Evolutionary conservation across 2,797 vertebrate genomes (phyloP).

Genomic region (Cryptoblepharus egeriae): DNA sequence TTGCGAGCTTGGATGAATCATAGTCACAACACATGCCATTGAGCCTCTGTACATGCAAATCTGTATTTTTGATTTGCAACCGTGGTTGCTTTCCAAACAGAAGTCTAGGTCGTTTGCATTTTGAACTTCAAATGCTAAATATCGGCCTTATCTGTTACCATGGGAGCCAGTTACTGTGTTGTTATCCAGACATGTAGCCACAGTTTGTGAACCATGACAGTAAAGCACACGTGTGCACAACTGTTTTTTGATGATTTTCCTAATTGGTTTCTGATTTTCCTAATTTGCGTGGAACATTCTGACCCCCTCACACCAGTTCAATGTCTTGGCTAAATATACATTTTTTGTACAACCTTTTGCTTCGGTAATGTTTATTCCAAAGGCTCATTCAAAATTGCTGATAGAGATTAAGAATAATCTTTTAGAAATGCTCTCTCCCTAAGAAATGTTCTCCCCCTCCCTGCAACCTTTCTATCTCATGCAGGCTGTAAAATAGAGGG

Average conservation of each 20-base stretch:
- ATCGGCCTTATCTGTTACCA: neutral
- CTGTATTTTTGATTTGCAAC: neutral
- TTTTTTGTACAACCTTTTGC: neutral
- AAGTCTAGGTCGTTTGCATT: neutral
- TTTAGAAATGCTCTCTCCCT: neutral
- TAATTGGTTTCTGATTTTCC: no score
- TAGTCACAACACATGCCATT: neutral
- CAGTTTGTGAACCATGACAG: neutral
- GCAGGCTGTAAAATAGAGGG: no score
- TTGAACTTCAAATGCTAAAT: neutral
- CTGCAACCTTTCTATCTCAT: no score
- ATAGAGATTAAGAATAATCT: neutral
- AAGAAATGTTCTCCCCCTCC: no score
- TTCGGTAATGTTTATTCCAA: neutral
- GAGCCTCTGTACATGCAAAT: constrained; percentile 1
- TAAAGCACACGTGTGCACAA: neutral
- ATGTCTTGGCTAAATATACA: neutral
- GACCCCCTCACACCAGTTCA: neutral
- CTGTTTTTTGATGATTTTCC: neutral
- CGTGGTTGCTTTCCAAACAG: neutral
- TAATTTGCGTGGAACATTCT: neutral
- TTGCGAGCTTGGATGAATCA: neutral
- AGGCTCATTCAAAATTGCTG: neutral
- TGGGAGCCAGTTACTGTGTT: neutral
- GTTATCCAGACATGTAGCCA: neutral